Evolutionary conservation across 2,888 invertebrate genomes (phyloP), one percentile per base, ranked within the genome.

Genomic region (Julus scanicus): DNA sequence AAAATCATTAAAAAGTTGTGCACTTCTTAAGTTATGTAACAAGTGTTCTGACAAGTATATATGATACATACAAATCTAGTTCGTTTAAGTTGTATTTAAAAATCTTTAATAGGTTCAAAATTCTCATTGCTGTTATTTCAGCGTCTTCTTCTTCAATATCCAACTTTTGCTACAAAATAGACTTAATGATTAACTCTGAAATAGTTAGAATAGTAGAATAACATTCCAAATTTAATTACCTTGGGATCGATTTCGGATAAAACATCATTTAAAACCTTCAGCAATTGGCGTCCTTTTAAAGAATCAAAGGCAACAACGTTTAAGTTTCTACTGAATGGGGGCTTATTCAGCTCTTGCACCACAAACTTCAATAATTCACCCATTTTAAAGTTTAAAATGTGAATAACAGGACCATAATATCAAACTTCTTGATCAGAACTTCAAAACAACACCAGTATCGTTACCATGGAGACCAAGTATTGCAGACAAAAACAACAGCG

Each of bases 271-370:
- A 97, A 92, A 89, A 96, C 93, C 93, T 96, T 97, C 37, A 97
- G 92, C 89, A 97, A 93, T 91, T 96, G 95, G 89, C 95, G 95
- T 85, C 95, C 94, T 89, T 94, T 94, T 89, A 97, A 92, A 6
- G 96, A 94, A 93, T 97, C 97, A 92, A 97, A 97, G 90, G 96
- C 96, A 91, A 97, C 96, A 89, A 97, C 92, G 91, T 96, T 97
- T 91, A 95, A 96, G 91, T 94, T 95, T 90, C 95, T 95, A 87
- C 94, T 94, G 90, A 97, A 94, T 1, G 94, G 94, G 86, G 94
- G 93, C 90, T 94, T 94, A 91, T 96, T 97, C 89, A 97, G 91
- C 92, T 95, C 96, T 89, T 94, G 94, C 85, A 97, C 95, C 89
- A 94, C 93, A 89, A 91, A 92, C 90, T 93, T 93, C 87, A 94